Evolutionary conservation across 2,113 vertebrate species (phyloP), one percentile per base, ranked within the genome.

Genomic region (Sapayoa aenigma): DNA sequence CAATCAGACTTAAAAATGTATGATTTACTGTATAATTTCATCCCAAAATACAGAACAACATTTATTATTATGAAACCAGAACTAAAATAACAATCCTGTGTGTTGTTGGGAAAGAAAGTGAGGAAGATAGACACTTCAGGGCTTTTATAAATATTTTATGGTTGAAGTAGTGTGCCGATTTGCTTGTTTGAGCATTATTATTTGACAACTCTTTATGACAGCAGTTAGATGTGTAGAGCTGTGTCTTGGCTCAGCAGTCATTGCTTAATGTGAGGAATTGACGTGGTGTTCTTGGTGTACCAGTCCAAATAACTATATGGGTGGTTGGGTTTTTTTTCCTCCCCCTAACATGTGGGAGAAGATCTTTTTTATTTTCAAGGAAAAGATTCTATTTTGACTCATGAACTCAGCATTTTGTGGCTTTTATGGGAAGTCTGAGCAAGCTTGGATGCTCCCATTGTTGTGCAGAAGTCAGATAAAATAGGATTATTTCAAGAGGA

Each of bases 71-170:
- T 15, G 42, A 92, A 89, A 79, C 37, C 18, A 91, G 31, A 58
- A 82, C 46, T 87, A 84, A 56, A 92, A 68, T 77, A 91, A 42
- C 20, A 67, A 12, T 50, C 39, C 20, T 55, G 6, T 76, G n/a
- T 60, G n/a, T 90, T 84, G 53, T 1, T 83, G 68, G 49, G 75
- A 93, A 88, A 79, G 72, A 75, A 79, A 60, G 31, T 58, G 53
- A 94, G 44, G 53, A 84, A 88, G 67, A 66, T 41, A 73, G 53
- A 56, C 62, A 87, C 82, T 94, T 83, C 52, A 87, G 79, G 82
- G 69, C 63, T 87, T 91, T 59, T 52, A 50, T 94, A 90, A 95
- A 91, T 97, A 85, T 94, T 95, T 96, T 84, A 95, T 83, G 71
- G 63, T 90, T 72, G 78, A 92, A 74, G 41, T 87, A 80, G 50